Conservation (phyloP, 2,888 invertebrate species). For the Apodemia zela region DNA sequence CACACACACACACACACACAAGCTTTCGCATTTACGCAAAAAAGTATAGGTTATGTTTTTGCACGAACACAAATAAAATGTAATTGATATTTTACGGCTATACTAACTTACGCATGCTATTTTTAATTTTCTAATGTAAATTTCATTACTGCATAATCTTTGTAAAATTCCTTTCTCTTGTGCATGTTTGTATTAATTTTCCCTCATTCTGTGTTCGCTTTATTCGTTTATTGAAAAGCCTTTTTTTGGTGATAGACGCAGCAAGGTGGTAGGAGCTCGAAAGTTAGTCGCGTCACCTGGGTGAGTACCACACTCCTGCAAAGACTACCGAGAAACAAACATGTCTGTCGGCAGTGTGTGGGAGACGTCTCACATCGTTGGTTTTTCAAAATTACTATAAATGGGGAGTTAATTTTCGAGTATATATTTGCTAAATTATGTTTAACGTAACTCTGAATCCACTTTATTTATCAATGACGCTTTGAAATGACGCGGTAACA, state of each 20-base stretch:
- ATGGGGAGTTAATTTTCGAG: neutral
- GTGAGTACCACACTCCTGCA: conserved; percentile 12
- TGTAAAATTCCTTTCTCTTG: neutral
- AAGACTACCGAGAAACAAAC: conserved; percentile 2
- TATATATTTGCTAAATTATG: neutral
- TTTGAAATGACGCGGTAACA: neutral
- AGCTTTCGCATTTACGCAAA: too few species aligned
- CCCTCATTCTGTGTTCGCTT: neutral
- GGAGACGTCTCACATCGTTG: neutral
- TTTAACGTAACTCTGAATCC: neutral
- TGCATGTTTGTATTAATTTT: conserved; percentile 9
- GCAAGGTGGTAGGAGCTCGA: conserved; percentile 13
- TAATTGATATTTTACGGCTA: neutral
- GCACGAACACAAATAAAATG: neutral
- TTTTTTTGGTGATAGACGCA: conserved; percentile 13
- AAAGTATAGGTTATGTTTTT: too few species aligned
- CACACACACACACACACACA: too few species aligned
- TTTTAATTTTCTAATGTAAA: neutral
- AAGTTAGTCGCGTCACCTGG: conserved; percentile 14
- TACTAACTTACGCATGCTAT: neutral
- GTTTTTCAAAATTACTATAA: neutral
- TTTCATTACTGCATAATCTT: neutral
- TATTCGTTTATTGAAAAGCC: conserved; percentile 1
- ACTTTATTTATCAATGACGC: neutral
- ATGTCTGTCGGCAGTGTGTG: conserved; percentile 11